Conservation (phyloP, 2,888 invertebrate species). For the Falcaria lacertinaria region DNA sequence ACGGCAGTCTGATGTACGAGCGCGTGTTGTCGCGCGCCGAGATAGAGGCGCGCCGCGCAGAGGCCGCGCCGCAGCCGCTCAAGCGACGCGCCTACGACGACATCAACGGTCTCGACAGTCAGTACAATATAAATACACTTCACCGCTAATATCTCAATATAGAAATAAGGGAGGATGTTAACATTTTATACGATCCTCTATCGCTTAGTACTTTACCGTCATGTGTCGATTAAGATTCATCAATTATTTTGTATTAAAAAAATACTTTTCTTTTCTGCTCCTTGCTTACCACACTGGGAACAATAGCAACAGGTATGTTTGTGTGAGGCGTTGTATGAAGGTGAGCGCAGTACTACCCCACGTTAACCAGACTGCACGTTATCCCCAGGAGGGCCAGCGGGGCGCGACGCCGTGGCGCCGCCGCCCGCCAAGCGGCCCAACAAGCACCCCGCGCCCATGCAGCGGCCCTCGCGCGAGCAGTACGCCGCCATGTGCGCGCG, state of each 20-base stretch:
- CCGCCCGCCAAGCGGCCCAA: slow-evolving; percentile 91
- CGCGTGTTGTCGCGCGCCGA: slow-evolving; percentile 89
- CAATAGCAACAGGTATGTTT: slow-evolving; percentile 40
- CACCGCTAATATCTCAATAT: too few relatives aligned
- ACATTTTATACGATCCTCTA: too few relatives aligned
- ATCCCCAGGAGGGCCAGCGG: slow-evolving; percentile 30
- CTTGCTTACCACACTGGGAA: slow-evolving; percentile 24
- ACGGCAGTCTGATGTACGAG: slow-evolving; percentile 93
- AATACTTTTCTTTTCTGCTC: slow-evolving; percentile 11
- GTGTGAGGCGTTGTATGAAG: neutral
- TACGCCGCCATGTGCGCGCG: slow-evolving; percentile 85
- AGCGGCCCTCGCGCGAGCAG: slow-evolving; percentile 84
- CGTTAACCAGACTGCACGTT: slow-evolving; percentile 3
- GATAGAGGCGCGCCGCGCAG: slow-evolving; percentile 80
- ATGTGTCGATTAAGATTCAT: too few relatives aligned
- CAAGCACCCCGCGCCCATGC: slow-evolving; percentile 86
- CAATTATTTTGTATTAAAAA: too few relatives aligned
- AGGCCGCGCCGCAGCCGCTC: slow-evolving; percentile 57
- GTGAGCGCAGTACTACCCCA: neutral
- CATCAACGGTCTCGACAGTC: slow-evolving; percentile 93
- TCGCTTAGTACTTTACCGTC: too few relatives aligned
- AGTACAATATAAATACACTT: slow-evolving; percentile 50
- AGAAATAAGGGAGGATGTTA: too few relatives aligned
- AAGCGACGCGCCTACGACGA: slow-evolving; percentile 94
- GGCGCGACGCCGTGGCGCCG: slow-evolving; percentile 58